Evolutionary conservation across 2,888 invertebrate species (phyloP).

Genomic region (Endotricha flammealis): DNA sequence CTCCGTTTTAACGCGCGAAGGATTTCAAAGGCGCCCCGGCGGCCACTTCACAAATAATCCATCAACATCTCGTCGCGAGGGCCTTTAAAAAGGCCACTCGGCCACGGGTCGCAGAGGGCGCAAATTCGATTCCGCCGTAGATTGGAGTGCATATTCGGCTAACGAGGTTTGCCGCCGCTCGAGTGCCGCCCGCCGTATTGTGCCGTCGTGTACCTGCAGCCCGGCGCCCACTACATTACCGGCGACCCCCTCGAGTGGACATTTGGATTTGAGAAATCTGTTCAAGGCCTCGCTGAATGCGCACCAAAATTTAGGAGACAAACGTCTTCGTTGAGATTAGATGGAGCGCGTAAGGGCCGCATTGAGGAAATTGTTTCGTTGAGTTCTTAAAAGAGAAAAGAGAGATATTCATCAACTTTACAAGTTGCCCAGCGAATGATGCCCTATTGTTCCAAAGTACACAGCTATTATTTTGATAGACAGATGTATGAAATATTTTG

Average conservation of each 20-base stretch:
- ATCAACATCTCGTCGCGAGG: conserved; percentile 61
- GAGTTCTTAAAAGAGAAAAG: no score
- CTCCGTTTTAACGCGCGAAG: conserved; percentile 77
- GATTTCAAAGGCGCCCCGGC: conserved; percentile 68
- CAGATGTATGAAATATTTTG: no score
- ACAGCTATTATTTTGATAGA: no score
- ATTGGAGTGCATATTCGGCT: conserved; percentile 73
- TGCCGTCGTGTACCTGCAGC: conserved; percentile 21
- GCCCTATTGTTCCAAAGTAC: no score
- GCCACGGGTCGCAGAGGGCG: conserved; percentile 31
- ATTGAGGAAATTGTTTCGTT: no score
- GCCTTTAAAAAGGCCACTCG: conserved; percentile 50
- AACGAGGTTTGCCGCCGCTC: conserved; percentile 51
- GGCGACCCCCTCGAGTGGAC: conserved; percentile 6
- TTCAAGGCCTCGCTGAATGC: neutral
- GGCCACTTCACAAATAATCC: conserved; percentile 76
- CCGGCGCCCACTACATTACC: conserved; percentile 10
- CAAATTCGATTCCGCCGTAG: conserved; percentile 64
- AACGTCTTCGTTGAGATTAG: no score
- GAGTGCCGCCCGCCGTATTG: conserved; percentile 19
- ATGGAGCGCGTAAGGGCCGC: no score
- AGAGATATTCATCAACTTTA: no score
- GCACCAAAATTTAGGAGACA: no score
- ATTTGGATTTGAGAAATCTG: conserved; percentile 1
- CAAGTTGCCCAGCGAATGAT: no score